Evolutionary conservation across 2,888 invertebrate genomes (phyloP), one percentile per base, ranked within the genome.

Genomic region (Coelopa pilipes): DNA sequence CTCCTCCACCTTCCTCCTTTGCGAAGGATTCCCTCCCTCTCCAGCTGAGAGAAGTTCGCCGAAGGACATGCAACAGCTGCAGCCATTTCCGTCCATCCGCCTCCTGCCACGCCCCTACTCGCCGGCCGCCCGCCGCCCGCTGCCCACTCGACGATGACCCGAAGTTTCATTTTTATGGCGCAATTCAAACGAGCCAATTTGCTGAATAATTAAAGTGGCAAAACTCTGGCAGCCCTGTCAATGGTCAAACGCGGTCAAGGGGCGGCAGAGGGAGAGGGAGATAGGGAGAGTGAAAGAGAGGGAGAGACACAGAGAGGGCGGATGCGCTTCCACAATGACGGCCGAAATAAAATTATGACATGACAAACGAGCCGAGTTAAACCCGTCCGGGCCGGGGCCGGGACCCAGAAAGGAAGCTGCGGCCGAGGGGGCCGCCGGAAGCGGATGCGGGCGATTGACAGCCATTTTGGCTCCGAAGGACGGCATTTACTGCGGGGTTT

Each of bases 21-120:
- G 3, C 10, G n/a, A 15, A 15, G 49, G 49, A 10, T 13, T 11
- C 13, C 13, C 13, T 11, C 49, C 10, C 53, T 53, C n/a, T 15
- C 53, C 53, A 53, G 3, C 53, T 2, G n/a, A 53, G n/a, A 53
- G 10, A 53, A 15, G 53, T n/a, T 53, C 3, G 4, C 3, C 4
- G n/a, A 53, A 53, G n/a, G n/a, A n/a, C 15, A 53, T 53, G 53
- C 53, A 53, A 53, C 53, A 53, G 53, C 53, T 53, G 53, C 53
- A 53, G n/a, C n/a, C 2, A n/a, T 53, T 53, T 53, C 53, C n/a
- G 4, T 53, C n/a, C 10, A n/a, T 53, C 53, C 4, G 4, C 10
- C 53, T 53, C 53, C n/a, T n/a, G n/a, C n/a, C n/a, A n/a, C n/a
- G n/a, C n/a, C n/a, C n/a, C n/a, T n/a, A n/a, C n/a, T n/a, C n/a